Percentiles rank a stretch among this genome's conserved stretches.
phyloP scores from a whole-genome alignment of 2,888 invertebrate species.

The Troides oblongomaculatus region DNA sequence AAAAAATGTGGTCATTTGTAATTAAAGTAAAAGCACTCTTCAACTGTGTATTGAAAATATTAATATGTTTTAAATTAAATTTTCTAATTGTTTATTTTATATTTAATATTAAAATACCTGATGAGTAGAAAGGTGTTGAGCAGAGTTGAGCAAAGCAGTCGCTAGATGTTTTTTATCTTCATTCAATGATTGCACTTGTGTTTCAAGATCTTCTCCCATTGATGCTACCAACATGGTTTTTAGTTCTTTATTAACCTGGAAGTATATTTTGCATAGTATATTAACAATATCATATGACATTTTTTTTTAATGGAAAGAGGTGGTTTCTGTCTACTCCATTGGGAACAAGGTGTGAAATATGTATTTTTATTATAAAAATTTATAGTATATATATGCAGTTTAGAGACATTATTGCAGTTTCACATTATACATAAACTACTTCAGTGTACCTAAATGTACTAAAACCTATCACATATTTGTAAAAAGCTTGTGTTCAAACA shows the following conservation, averaged over 20 bases:
- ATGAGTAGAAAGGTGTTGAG: constrained; percentile 91
- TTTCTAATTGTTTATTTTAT: too few relatives aligned
- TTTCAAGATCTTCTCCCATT: constrained; percentile 95
- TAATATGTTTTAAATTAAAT: background rate
- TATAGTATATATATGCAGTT: too few relatives aligned
- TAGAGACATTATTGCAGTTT: too few relatives aligned
- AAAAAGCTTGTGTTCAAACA: too few relatives aligned
- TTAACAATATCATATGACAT: background rate
- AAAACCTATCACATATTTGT: too few relatives aligned
- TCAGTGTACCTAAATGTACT: too few relatives aligned
- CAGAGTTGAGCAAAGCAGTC: constrained; percentile 90
- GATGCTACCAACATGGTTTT: constrained; percentile 96
- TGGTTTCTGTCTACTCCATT: too few relatives aligned
- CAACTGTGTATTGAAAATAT: background rate
- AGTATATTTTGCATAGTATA: background rate
- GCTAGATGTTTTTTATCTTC: constrained; percentile 95
- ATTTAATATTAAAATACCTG: constrained; percentile 67
- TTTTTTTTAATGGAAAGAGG: too few relatives aligned
- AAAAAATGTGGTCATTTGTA: too few relatives aligned
- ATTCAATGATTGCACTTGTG: constrained; percentile 92
- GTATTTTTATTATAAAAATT: too few relatives aligned
- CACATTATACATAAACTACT: too few relatives aligned
- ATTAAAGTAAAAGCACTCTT: background rate
- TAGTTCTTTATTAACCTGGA: constrained; percentile 92
- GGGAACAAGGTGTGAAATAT: too few relatives aligned